Conservation (phyloP, 2,888 invertebrate species). For the Alloscopus bannaensis region DNA sequence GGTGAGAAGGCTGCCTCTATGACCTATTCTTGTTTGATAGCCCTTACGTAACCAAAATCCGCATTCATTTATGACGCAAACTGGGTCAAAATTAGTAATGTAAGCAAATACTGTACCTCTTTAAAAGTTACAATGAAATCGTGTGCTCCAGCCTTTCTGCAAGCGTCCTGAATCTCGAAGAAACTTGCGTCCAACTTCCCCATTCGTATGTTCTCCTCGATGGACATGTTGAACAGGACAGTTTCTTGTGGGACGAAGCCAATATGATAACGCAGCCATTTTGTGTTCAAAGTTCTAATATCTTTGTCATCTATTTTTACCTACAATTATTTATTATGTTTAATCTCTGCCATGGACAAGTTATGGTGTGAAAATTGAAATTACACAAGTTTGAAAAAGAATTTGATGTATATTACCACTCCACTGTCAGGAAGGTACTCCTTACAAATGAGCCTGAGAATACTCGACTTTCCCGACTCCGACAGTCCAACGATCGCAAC, state of each 20-base stretch:
- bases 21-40: constrained; percentile 58
- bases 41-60: no score
- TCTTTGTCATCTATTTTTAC: constrained; percentile 56
- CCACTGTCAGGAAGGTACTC: constrained; percentile 62
- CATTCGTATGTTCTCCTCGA: constrained; percentile 60
- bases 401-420: constrained; percentile 38
- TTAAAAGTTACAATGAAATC: constrained; percentile 63
- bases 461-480: constrained; percentile 53
- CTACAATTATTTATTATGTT: constrained; percentile 1
- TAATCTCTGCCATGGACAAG: no score
- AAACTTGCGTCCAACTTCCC: constrained; percentile 55
- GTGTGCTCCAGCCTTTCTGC: constrained; percentile 62
- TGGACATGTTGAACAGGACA: constrained; percentile 54
- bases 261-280: constrained; percentile 57
- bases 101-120: no score
- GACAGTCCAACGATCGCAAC: constrained; percentile 48
- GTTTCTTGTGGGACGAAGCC: constrained; percentile 56
- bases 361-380: no score
- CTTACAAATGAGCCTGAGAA: constrained; percentile 57
- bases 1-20: constrained; percentile 44
- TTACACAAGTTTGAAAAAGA: no score
- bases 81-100: neutral
- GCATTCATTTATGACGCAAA: neutral
- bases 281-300: constrained; percentile 46
- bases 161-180: constrained; percentile 59